Evolutionary conservation across 2,113 vertebrate species (phyloP).

Genomic region (Bambusicola thoracicus): DNA sequence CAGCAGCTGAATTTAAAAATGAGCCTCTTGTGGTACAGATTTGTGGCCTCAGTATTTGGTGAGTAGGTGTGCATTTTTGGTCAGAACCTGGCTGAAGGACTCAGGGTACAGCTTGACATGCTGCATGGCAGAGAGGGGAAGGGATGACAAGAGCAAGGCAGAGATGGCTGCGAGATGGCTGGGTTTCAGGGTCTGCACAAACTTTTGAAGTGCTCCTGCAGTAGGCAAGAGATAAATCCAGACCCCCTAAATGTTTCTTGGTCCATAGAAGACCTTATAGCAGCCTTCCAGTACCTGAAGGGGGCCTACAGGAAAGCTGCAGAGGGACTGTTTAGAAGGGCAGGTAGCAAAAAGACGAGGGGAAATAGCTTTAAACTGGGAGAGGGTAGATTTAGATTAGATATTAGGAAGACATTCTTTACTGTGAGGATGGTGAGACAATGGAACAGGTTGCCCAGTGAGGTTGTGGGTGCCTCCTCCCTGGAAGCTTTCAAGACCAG

Average conservation of each 20-base stretch:
- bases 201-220: neutral
- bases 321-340: too few species aligned
- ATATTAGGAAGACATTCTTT: too few species aligned
- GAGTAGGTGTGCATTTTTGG: neutral
- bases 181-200: neutral
- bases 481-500: too few species aligned
- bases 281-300: too few species aligned
- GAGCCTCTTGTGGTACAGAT: neutral
- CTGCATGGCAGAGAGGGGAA: neutral
- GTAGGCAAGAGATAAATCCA: neutral
- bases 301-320: too few species aligned
- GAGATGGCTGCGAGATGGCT: neutral
- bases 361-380: too few species aligned
- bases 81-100: neutral
- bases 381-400: too few species aligned
- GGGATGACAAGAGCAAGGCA: neutral
- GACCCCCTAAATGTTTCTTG: fast-evolving
- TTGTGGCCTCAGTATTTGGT: neutral
- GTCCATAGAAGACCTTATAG: neutral
- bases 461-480: too few species aligned
- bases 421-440: too few species aligned
- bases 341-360: too few species aligned
- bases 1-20: neutral
- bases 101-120: neutral
- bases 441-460: too few species aligned